Base-by-base conservation (phyloP, 1,140 invertebrate species). In the Phenacoccus solenopsis region DNA sequence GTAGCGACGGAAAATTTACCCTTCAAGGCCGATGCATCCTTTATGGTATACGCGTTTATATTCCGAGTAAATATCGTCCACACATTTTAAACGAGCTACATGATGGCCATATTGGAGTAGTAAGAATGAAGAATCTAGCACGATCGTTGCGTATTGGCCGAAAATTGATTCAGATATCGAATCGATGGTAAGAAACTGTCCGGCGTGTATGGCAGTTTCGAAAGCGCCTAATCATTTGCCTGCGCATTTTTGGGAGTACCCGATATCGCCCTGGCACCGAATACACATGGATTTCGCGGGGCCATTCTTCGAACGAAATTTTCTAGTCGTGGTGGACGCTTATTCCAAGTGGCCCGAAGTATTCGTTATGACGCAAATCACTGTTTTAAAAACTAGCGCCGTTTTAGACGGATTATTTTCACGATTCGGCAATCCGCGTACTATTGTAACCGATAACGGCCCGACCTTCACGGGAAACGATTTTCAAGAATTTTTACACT, bases 211-310 rank as follows among this genome's bases (percentile, higher is more conserved):
- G 5, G 30, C 30, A 5, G 5, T 32, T 32, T 13, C 5, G 13
- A 5, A 5, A 32, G 30, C 5, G 13, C 30, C 5, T 5, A 32
- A 5, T 7, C 5, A 32, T 5, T 7, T 13, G 30, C 5, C 5
- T 7, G 13, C 30, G 5, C 30, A 32, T 13, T 32, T 32, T 13
- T 32, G 30, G 30, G 30, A 32, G 13, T 32, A 32, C 13, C 30
- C 30, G 5, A 13, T 13, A 7, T 7, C 30, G 30, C 30, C 30
- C 13, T 81, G 78, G 77, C 71, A 78, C 61, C 72, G 80, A 56
- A 49, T 81, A 20, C 79, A 81, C 72, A 70, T 78, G 9, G 80
- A 82, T 73, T 79, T 76, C 72, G 78, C 77, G 20, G 79, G 78
- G 0, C 78, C 77, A 32, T 76, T 77, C 67, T 12, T 64, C 32